These are phyloP conservation scores for Caenorhabditis sp. DNA, from an alignment of 2,888 invertebrate species.

Conservation along the genomic window DNA sequence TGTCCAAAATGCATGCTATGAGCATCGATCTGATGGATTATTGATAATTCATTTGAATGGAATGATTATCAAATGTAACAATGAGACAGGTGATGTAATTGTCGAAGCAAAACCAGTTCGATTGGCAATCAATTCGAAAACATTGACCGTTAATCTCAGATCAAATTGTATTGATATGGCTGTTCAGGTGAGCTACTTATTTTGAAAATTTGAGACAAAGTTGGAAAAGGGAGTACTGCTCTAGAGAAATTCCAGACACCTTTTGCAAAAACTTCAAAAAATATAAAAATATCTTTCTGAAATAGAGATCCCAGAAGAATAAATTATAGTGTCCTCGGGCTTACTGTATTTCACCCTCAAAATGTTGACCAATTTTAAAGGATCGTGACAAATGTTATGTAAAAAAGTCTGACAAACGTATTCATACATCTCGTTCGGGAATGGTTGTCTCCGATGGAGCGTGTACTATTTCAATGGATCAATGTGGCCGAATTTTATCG, in stretches of 20 bases:
- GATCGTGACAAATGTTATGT: conserved; percentile 64
- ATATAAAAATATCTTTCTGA: no score
- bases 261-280: no score
- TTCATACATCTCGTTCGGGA: conserved; percentile 66
- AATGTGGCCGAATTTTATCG: conserved; percentile 61
- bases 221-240: no score
- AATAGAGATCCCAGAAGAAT: not conserved
- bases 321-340: no score
- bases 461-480: conserved; percentile 66
- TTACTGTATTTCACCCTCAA: no score
- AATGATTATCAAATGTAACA: conserved; percentile 69
- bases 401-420: conserved; percentile 64
- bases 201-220: no score
- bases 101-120: conserved; percentile 72
- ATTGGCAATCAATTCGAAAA: conserved; percentile 70
- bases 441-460: conserved; percentile 69
- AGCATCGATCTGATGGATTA: conserved; percentile 66
- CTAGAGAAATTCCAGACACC: no score
- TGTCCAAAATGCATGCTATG: conserved; percentile 70
- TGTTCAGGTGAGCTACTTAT: conserved; percentile 64
- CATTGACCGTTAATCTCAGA: conserved; percentile 68
- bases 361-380: no score
- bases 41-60: conserved; percentile 71
- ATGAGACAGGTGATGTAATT: conserved; percentile 69
- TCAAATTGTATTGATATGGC: conserved; percentile 72